Conservation (phyloP, 2,797 vertebrate species). For the Gephyroberyx darwinii region DNA sequence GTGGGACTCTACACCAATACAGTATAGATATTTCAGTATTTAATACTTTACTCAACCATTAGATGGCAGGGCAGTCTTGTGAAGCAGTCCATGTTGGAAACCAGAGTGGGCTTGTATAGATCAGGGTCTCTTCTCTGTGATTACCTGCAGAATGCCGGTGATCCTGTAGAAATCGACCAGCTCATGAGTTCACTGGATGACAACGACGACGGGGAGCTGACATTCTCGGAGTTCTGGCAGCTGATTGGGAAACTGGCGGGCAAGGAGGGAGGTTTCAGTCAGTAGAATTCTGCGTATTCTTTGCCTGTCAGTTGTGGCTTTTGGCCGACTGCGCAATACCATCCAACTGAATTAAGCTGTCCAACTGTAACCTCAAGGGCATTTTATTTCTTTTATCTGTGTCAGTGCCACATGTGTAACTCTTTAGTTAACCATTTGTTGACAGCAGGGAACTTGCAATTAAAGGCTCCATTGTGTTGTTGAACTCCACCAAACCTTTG, state of each 20-base stretch:
- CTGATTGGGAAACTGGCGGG: slow-evolving; percentile 81
- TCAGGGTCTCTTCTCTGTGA: slow-evolving; percentile 45
- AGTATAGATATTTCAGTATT: not conserved
- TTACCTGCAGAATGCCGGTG: slow-evolving; percentile 75
- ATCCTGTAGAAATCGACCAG: slow-evolving; percentile 70
- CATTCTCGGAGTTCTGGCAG: slow-evolving; percentile 85
- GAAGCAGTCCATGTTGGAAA: slow-evolving; percentile 18
- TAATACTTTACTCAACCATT: slow-evolving; percentile 52
- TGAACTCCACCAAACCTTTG: slow-evolving; percentile 36
- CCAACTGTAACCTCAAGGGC: slow-evolving; percentile 17
- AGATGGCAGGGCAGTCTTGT: slow-evolving; percentile 71
- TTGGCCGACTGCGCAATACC: slow-evolving; percentile 22
- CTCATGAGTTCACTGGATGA: slow-evolving; percentile 82
- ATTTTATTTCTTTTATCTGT: slow-evolving; percentile 34
- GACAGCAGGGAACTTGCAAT: slow-evolving; percentile 63
- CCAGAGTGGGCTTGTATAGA: slow-evolving; percentile 12
- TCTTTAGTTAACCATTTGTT: slow-evolving; percentile 64
- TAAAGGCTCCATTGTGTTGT: slow-evolving; percentile 69
- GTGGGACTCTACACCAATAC: not conserved
- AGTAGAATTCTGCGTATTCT: slow-evolving; percentile 34
- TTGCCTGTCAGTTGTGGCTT: slow-evolving; percentile 11
- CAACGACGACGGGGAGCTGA: slow-evolving; percentile 83
- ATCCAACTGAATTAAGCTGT: slow-evolving; percentile 6
- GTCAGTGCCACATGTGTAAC: slow-evolving; percentile 37
- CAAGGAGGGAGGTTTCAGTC: slow-evolving; percentile 77